Evolutionary conservation across 2,888 invertebrate genomes (phyloP).

Genomic region (Bursaphelenchus okinawaensis): DNA sequence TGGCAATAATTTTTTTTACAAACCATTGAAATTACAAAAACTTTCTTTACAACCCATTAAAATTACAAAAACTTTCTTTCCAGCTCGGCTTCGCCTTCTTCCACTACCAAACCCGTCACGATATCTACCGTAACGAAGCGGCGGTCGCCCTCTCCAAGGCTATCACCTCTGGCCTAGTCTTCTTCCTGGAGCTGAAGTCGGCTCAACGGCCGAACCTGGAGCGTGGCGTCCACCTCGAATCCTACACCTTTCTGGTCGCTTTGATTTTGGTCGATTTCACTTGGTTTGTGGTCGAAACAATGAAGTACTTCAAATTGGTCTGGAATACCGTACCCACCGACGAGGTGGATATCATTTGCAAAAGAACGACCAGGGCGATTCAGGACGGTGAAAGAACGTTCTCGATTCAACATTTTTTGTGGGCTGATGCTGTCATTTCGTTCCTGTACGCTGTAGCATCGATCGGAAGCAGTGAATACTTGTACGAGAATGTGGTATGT

Average conservation of each 20-base stretch:
- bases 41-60: too few species aligned
- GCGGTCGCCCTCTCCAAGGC: slow-evolving; percentile 4
- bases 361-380: not conserved
- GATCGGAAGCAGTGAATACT: not conserved
- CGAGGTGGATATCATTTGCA: slow-evolving; percentile 1
- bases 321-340: not conserved
- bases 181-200: not conserved
- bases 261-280: slow-evolving; percentile 1
- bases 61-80: too few species aligned
- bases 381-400: not conserved
- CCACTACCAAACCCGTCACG: not conserved
- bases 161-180: slow-evolving; percentile 6
- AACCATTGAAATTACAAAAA: too few species aligned
- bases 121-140: not conserved
- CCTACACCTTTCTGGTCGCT: not conserved
- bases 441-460: slow-evolving; percentile 7
- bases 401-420: not conserved
- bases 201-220: not conserved
- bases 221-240: slow-evolving; percentile 7
- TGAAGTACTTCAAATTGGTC: not conserved
- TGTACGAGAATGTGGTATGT: slow-evolving; percentile 11
- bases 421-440: slow-evolving; percentile 9
- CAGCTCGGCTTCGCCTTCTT: slow-evolving; percentile 8
- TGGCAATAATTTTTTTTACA: too few species aligned
- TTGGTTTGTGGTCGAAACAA: not conserved